Evolutionary conservation across 2,888 invertebrate genomes (phyloP).

Genomic region (Temnothorax rugatulus): DNA sequence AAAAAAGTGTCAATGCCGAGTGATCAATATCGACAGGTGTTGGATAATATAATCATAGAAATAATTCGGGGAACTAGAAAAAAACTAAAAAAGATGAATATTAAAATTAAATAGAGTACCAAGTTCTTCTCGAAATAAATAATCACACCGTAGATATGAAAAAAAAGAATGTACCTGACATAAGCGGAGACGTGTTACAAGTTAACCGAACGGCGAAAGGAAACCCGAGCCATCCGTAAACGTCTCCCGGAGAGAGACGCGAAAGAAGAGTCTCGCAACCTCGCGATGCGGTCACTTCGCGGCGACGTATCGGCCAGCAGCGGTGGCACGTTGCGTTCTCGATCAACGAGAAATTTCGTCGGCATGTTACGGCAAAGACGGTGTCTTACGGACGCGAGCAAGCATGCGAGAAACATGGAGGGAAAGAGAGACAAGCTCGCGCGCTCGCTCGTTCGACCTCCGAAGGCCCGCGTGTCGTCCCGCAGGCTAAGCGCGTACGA

Average conservation of each 20-base stretch:
- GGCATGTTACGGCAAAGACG: slow-evolving; percentile 13
- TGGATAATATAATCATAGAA: not conserved
- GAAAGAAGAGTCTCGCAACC: not conserved
- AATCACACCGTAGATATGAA: not conserved
- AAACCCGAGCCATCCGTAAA: not conserved
- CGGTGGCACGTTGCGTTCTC: slow-evolving; percentile 7
- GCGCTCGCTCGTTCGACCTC: slow-evolving; percentile 68
- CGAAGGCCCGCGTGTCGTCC: slow-evolving; percentile 70
- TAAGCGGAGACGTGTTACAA: not conserved
- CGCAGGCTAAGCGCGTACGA: slow-evolving; percentile 72
- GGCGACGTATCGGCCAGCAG: not conserved
- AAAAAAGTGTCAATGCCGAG: not conserved
- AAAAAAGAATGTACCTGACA: not conserved
- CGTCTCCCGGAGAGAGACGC: not conserved
- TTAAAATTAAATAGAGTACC: not conserved
- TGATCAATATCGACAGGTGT: not conserved
- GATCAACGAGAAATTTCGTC: slow-evolving; percentile 30
- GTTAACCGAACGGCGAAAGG: not conserved
- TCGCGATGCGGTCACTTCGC: not conserved
- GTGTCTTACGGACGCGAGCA: not conserved
- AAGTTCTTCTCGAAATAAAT: not conserved
- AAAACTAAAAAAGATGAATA: not conserved
- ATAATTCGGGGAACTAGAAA: not conserved
- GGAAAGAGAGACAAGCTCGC: slow-evolving; percentile 18
- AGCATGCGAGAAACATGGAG: not conserved